Base-by-base conservation (phyloP, 2,113 vertebrate genomes). In the Isichthys henryi region DNA sequence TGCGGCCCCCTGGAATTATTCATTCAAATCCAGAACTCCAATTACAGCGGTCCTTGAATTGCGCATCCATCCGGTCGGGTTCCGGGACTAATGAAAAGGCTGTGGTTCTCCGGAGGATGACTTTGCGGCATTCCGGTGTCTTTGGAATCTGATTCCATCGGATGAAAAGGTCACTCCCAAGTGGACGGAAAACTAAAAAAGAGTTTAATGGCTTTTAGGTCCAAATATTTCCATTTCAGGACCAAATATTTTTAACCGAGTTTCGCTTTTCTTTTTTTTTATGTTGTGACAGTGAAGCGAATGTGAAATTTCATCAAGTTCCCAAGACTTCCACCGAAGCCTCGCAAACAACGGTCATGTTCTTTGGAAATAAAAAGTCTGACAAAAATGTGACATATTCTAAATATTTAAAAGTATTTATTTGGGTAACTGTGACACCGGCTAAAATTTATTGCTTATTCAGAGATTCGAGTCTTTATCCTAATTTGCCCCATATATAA, bases 21-120 rank as follows among this genome's bases (percentile, higher is more conserved):
- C 39, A 84, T 84, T 84, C 58, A 74, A 74, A 88, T 88, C 58
- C 46, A 88, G 58, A n/a, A 31, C 77, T 82, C 70, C 31, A 89
- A 53, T 82, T 89, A 56, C 27, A 89, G 27, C 15, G 5, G 49
- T 53, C 50, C 50, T 87, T 53, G 50, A 56, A 53, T 35, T 56
- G 85, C n/a, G 13, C 35, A 39, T 53, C 85, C 50, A 50, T 87
- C 74, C 74, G 85, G n/a, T 35, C 27, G 48, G 85, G n/a, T 87
- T 87, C 85, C 50, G 10, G 50, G 85, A n/a, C 48, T 53, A 53
- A 56, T 56, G 85, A 56, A 87, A 87, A 87, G 5, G 27, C 48
- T 15, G 85, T 56, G 35, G 8, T n/a, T 31, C 48, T 87, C 50
- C n/a, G n/a, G 31, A 21, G n/a, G 49, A 56, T 53, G 50, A 46